Base-by-base conservation (phyloP, 2,113 vertebrate genomes). In the Pollimyrus isidori region DNA sequence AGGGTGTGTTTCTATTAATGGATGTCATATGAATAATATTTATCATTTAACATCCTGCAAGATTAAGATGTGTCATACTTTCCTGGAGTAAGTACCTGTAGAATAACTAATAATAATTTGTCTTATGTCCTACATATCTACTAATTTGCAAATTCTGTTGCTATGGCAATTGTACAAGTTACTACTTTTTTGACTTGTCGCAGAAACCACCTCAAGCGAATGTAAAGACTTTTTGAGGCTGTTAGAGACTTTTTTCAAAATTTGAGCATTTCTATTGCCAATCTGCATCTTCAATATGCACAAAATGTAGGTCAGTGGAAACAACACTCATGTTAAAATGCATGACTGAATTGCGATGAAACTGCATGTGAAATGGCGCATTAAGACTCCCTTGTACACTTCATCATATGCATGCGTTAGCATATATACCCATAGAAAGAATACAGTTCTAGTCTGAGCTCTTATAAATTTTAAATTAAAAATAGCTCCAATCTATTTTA, bases 401-500 rank as follows among this genome's bases (percentile, higher is more conserved):
- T 80, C 30, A 80, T 80, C 10, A 42, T 42, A 42, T 80, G 30
- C 35, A 35, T 19, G 13, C 1, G 39, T 39, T 23, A n/a, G 42
- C 21, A 26, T 65, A 65, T 11, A 26, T 65, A 11, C 3, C 3
- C 58, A 65, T 48, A 9, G 39, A 83, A 35, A 83, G 9, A 46
- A 2, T 17, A 45, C 62, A 23, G 35, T n/a, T 88, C n/a, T 46
- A 48, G 35, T 39, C 17, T 62, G 23, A 65, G 62, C 52, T n/a
- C 52, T 76, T 13, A 52, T 91, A 86, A 88, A 90, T 73, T 88
- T 88, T 85, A 65, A 82, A 35, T 90, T 86, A 90, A 73, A 30
- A 52, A 89, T 88, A 65, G 69, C 84, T 89, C 69, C 53, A 88
- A 88, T 90, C 91, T 92, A 92, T 92, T 91, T 92, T 92, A 88